Evolutionary conservation across 2,113 vertebrate genomes (phyloP).

Genomic region (Pelecanoides urinatrix): DNA sequence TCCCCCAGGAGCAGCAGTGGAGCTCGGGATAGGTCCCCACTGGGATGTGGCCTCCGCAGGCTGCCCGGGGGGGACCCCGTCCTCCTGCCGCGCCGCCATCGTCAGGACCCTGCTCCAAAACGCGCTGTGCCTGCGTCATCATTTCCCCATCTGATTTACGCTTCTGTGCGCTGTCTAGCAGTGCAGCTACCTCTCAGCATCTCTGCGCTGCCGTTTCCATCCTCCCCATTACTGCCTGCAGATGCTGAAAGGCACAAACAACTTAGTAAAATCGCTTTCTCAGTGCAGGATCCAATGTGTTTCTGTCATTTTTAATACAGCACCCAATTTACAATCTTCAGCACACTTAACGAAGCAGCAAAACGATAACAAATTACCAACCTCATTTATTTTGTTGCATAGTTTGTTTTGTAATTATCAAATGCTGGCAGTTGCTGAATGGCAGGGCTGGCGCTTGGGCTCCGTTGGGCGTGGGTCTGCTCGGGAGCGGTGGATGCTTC

Average conservation of each 20-base stretch:
- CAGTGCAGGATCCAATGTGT: neutral
- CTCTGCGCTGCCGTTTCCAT: neutral
- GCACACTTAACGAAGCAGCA: neutral
- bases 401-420: conserved; percentile 32
- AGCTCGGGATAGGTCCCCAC: neutral
- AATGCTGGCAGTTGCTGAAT: neutral
- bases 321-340: conserved; percentile 3
- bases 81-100: neutral
- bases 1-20: neutral
- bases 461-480: neutral
- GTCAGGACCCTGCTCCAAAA: neutral
- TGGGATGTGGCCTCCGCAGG: neutral
- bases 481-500: neutral
- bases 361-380: conserved; percentile 25
- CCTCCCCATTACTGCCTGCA: neutral
- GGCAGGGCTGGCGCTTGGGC: neutral
- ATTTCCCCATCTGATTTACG: neutral
- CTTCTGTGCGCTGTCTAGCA: neutral
- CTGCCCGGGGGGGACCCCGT: neutral
- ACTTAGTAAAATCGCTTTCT: neutral
- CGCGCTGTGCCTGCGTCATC: neutral
- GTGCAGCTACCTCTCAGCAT: neutral
- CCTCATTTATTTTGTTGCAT: conserved; percentile 5
- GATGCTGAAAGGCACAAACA: neutral
- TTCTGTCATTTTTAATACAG: conserved; percentile 39